These are phyloP conservation scores for Irena cyanogastra DNA, from an alignment of 2,113 vertebrate species.

Conservation along the genomic window DNA sequence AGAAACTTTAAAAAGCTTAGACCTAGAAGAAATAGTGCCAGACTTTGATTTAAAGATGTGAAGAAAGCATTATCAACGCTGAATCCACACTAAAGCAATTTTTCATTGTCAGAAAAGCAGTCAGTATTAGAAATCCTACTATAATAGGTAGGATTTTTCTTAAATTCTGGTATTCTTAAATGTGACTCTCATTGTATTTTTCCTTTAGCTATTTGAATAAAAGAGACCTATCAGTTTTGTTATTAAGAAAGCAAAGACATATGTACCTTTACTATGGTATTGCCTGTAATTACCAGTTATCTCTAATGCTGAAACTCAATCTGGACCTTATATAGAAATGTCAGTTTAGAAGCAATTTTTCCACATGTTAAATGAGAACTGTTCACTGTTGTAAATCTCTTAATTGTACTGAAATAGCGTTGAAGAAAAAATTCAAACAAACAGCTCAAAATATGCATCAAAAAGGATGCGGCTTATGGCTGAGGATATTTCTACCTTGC, in stretches of 20 bases:
- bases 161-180: neutral
- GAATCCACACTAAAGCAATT: neutral
- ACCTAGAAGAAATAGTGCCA: neutral
- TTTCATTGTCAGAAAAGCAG: neutral
- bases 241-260: neutral
- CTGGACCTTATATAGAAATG: neutral
- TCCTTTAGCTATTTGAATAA: neutral
- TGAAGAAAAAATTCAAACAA: neutral
- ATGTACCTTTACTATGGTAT: neutral
- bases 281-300: neutral
- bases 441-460: neutral
- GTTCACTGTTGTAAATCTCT: neutral
- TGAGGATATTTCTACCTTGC: neutral
- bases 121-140: neutral
- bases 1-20: neutral
- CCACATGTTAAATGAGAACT: neutral
- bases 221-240: neutral
- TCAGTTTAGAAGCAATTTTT: neutral
- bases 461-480: neutral
- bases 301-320: neutral
- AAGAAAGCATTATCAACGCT: neutral
- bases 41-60: neutral
- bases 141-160: neutral
- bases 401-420: neutral
- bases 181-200: neutral